Percentiles rank a stretch among this genome's conserved stretches.
Conservation (phyloP, 2,888 invertebrate genomes). For the Microplitis deprimator region DNA sequence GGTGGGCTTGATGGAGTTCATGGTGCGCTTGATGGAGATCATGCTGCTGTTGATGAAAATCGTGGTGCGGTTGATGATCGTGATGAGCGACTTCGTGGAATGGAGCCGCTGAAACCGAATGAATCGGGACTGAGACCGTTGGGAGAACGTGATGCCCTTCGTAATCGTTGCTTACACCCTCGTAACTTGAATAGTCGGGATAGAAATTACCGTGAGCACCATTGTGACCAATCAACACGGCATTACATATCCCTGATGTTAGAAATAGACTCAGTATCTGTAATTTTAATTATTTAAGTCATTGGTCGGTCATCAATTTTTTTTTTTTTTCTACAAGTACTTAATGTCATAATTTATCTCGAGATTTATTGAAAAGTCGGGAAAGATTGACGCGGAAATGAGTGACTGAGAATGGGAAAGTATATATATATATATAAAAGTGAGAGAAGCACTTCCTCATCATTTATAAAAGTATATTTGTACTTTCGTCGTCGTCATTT, state of each 20-base stretch:
- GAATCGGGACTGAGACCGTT: constrained; percentile 66
- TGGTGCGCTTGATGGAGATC: constrained; percentile 42
- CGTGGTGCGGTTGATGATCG: constrained; percentile 37
- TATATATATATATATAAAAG: neutral
- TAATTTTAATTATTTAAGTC: constrained; percentile 39
- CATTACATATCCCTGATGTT: constrained; percentile 56
- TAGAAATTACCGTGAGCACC: constrained; percentile 59
- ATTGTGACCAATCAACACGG: constrained; percentile 62
- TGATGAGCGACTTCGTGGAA: constrained; percentile 55
- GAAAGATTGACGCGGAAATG: constrained; percentile 19
- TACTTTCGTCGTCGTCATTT: constrained; percentile 15
- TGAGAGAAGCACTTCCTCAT: constrained; percentile 10
- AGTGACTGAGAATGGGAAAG: constrained; percentile 19
- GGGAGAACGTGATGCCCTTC: constrained; percentile 64
- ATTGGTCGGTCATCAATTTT: neutral
- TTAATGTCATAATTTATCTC: neutral
- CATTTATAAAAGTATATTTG: constrained; percentile 9
- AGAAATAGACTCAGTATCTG: constrained; percentile 60
- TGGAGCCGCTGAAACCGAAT: constrained; percentile 67
- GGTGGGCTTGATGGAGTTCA: constrained; percentile 42
- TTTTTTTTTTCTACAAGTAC: neutral
- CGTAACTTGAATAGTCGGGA: constrained; percentile 62
- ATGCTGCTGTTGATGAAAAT: constrained; percentile 41
- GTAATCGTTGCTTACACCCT: constrained; percentile 55
- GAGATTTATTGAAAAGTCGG: neutral